phyloP scores from a whole-genome alignment of 64 coral and sea anemone genomes.

The Stichodactyla mertensii region DNA sequence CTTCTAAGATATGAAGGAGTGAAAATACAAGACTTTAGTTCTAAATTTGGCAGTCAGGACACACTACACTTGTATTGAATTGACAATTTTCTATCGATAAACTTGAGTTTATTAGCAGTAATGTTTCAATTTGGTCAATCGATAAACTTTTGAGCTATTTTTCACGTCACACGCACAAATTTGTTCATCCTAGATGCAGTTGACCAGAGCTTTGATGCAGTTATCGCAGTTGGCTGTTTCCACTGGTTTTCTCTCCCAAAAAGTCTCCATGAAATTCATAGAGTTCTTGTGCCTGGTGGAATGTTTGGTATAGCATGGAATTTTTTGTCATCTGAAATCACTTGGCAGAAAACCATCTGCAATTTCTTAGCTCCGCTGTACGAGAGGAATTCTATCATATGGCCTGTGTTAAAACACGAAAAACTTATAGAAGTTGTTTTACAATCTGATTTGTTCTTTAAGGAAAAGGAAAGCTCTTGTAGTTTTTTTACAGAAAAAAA shows the following conservation, averaged over 20 bases:
- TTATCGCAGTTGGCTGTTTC: conserved; percentile 30
- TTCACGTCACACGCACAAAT: too few species aligned
- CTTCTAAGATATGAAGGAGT: too few species aligned
- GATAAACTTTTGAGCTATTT: too few species aligned
- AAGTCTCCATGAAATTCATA: conserved; percentile 30
- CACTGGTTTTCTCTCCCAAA: conserved; percentile 27
- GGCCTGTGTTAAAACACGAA: too few species aligned
- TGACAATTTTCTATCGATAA: too few species aligned
- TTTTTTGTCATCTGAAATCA: not conserved
- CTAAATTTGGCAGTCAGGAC: too few species aligned
- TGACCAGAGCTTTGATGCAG: conserved; percentile 31
- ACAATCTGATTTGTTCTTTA: not conserved
- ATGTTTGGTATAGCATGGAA: conserved; percentile 13
- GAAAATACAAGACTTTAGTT: too few species aligned
- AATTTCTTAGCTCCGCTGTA: not conserved
- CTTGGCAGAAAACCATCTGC: not conserved
- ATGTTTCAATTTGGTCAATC: too few species aligned
- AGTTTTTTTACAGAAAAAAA: not conserved
- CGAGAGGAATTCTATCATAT: not conserved
- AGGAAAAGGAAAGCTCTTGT: not conserved
- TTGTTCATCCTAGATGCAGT: not conserved
- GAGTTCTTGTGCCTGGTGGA: conserved; percentile 20
- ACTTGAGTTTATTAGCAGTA: too few species aligned
- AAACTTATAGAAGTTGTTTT: not conserved
- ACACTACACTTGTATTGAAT: too few species aligned